Conservation (phyloP, 2,888 invertebrate genomes). For the Dynastes tityus region DNA sequence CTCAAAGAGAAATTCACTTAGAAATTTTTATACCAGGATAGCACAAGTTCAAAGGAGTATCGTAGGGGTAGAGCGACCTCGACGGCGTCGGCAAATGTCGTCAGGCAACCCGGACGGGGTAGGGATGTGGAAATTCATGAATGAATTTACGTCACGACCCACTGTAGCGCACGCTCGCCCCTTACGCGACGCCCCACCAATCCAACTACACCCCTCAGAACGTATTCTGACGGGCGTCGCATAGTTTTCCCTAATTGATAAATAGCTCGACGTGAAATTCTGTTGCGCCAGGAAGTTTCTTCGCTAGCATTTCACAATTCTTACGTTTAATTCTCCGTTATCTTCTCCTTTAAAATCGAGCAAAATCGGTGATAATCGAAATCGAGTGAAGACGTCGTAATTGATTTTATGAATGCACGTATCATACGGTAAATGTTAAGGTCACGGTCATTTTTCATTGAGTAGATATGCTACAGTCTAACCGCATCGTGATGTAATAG, state of each 20-base stretch:
- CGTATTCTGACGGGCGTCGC: conserved; percentile 40
- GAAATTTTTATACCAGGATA: conserved; percentile 53
- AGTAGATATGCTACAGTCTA: too few relatives aligned
- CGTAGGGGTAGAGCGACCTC: conserved; percentile 33
- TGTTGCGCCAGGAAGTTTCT: too few relatives aligned
- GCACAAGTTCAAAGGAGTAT: conserved; percentile 50
- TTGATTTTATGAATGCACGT: conserved; percentile 9
- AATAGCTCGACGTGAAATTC: conserved; percentile 12
- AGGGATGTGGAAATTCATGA: conserved; percentile 58
- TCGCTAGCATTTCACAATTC: too few relatives aligned
- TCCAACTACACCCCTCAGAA: conserved; percentile 32
- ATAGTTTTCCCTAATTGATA: conserved; percentile 43
- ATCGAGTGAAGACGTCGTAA: background rate
- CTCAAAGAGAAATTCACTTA: conserved; percentile 42
- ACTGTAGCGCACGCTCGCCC: conserved; percentile 45
- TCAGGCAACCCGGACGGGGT: conserved; percentile 53
- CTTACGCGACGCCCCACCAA: conserved; percentile 35
- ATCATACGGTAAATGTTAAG: conserved; percentile 2
- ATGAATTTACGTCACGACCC: conserved; percentile 63
- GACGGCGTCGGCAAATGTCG: conserved; percentile 43
- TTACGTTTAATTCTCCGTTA: background rate
- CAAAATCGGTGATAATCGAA: background rate
- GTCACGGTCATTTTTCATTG: background rate
- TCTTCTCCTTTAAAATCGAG: background rate
- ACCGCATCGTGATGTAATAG: too few relatives aligned